phyloP scores from a whole-genome alignment of 2,888 invertebrate genomes.

The Notocelia uddmanniana region DNA sequence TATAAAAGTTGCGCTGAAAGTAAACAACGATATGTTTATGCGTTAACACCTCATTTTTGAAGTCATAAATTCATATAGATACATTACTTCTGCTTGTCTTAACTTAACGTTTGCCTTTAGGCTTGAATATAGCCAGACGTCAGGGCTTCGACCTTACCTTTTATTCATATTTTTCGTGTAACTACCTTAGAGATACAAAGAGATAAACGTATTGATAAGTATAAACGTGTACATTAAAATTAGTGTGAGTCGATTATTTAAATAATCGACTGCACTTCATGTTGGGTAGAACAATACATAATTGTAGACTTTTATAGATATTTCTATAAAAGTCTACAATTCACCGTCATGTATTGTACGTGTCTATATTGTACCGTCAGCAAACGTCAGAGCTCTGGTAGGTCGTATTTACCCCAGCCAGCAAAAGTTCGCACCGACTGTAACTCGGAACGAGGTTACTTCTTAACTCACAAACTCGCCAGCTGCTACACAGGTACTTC shows the following conservation, averaged over 20 bases:
- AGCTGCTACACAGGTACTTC: constrained; percentile 18
- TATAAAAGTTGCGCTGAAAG: constrained; percentile 27
- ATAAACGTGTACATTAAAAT: no score
- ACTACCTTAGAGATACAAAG: no score
- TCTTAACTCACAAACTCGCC: constrained; percentile 23
- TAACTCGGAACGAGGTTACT: constrained; percentile 15
- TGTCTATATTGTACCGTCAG: constrained; percentile 6
- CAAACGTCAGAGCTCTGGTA: neutral
- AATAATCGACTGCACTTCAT: no score
- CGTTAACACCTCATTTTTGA: constrained; percentile 10
- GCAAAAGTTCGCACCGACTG: constrained; percentile 20
- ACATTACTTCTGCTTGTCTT: constrained; percentile 1
- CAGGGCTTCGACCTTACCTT: no score
- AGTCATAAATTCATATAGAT: neutral
- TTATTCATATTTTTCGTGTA: no score
- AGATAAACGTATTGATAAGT: no score
- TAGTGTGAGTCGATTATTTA: no score
- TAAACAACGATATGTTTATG: constrained; percentile 15
- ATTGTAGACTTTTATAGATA: no score
- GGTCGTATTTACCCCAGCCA: constrained; percentile 1
- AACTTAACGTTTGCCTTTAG: neutral
- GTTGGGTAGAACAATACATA: no score
- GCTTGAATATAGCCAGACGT: no score
- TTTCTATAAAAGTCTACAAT: neutral
- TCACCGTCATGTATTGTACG: neutral